Evolutionary conservation across 2,113 vertebrate genomes (phyloP).

Genomic region (Pomatostomus ruficeps): DNA sequence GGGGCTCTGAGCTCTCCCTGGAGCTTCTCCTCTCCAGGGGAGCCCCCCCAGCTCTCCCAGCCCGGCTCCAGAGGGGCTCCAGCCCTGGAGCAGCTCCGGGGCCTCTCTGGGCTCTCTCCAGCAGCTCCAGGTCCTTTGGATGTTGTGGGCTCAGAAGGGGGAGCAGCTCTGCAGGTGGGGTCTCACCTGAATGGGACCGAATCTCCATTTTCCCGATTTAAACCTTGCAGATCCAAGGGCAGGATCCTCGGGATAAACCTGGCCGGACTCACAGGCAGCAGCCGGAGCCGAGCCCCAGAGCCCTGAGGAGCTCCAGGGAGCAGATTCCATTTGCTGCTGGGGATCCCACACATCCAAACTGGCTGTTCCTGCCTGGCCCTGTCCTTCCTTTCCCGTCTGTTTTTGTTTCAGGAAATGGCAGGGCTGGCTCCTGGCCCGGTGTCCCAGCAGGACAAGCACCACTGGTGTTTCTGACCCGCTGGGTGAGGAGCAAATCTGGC

Average conservation of each 20-base stretch:
- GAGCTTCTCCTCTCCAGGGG: not conserved
- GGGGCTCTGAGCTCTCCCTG: not conserved
- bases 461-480: not conserved
- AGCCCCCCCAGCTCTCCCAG: not conserved
- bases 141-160: not conserved
- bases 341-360: not conserved
- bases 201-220: not conserved
- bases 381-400: not conserved
- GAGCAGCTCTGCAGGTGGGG: not conserved
- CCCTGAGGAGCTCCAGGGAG: not conserved
- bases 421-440: not conserved
- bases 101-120: not conserved
- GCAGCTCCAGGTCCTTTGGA: not conserved
- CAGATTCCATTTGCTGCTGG: not conserved
- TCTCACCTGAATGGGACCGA: not conserved
- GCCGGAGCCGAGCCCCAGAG: not conserved
- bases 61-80: not conserved
- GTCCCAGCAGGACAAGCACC: not conserved
- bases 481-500: not conserved
- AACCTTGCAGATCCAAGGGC: not conserved
- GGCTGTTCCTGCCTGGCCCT: not conserved
- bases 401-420: not conserved
- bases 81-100: not conserved
- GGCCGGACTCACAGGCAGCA: not conserved
- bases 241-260: not conserved